Evolutionary conservation across 2,888 invertebrate genomes (phyloP), one percentile per base, ranked within the genome.

Genomic region (Andrena hattorfiana): DNA sequence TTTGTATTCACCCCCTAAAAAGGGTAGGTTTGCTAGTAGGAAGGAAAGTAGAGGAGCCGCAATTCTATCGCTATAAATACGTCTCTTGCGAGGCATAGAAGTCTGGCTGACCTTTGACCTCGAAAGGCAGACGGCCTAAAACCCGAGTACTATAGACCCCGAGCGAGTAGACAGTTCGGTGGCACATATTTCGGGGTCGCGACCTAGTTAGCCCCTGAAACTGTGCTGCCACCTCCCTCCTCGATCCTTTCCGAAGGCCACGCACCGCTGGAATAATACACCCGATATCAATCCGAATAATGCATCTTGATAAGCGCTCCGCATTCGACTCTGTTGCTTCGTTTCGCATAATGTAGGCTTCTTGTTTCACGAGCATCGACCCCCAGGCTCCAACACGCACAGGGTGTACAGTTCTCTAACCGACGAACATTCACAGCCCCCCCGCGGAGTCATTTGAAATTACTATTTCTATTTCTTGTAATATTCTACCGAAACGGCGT

Each of bases 171-270:
- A 75, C 80, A 72, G 74, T 77, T 70, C 69, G 70, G 68, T 84
- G 75, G 74, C 80, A 79, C 56, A 72, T 77, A 76, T 87, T 88
- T 90, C 88, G 85, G 87, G 89, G 90, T 90, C 91, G 78, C 71
- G 90, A 86, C 88, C 89, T 73, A 91, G 85, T 90, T 91, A 76
- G 56, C 77, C 64, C 69, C 51, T 73, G 75, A 63, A 76, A 72
- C 63, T 63, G 69, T 64, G 62, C 54, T 60, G 59, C 66, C 79
- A 67, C 51, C 80, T 84, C 87, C 87, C 90, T 86, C 83, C 80
- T 69, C 82, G 79, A 78, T 85, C 84, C 76, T 77, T 84, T 73
- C 10, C 66, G 73, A 83, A 79, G 83, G 84, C 71, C 78, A 66
- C 23, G 16, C 48, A 32, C 59, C 60, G 20, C 63, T 32, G 48